A percentile compares a stretch with the other conserved stretches of the same genome.
Evolutionary conservation across 2,113 vertebrate genomes (phyloP).

Genomic region (Dasyprocta punctata): DNA sequence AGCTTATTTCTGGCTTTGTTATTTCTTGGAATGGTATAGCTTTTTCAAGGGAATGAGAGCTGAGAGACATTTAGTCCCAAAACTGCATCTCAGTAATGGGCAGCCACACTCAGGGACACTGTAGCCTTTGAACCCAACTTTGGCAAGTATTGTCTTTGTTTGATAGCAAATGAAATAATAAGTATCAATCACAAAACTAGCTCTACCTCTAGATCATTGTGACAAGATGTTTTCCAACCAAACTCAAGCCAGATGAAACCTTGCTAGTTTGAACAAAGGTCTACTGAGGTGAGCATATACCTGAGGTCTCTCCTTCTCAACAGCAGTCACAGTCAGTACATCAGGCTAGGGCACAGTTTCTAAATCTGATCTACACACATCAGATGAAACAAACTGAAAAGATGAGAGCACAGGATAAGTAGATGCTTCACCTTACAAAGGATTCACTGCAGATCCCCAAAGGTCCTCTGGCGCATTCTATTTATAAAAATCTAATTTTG

Average conservation of each 20-base stretch:
- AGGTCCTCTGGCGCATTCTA: background rate
- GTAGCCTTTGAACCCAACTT: background rate
- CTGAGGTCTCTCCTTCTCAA: background rate
- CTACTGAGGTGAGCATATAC: background rate
- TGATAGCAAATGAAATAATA: background rate
- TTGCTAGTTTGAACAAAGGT: background rate
- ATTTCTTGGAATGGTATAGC: background rate
- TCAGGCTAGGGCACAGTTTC: background rate
- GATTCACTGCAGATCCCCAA: background rate
- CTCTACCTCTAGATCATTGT: background rate
- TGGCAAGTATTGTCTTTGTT: background rate
- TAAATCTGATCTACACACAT: background rate
- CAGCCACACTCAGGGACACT: background rate
- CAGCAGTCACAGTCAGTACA: background rate
- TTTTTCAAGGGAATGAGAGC: background rate
- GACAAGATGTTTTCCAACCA: slow-evolving; percentile 6
- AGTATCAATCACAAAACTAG: background rate
- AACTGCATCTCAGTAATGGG: background rate
- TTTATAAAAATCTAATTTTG: slow-evolving; percentile 51
- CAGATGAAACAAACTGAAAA: background rate
- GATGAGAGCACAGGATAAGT: fast-evolving
- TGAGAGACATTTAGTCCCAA: background rate
- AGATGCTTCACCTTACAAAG: background rate
- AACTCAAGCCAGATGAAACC: background rate
- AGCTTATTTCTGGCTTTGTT: background rate